Base-by-base conservation (phyloP, 2,888 invertebrate species). In the Coleophora flavipennella region DNA sequence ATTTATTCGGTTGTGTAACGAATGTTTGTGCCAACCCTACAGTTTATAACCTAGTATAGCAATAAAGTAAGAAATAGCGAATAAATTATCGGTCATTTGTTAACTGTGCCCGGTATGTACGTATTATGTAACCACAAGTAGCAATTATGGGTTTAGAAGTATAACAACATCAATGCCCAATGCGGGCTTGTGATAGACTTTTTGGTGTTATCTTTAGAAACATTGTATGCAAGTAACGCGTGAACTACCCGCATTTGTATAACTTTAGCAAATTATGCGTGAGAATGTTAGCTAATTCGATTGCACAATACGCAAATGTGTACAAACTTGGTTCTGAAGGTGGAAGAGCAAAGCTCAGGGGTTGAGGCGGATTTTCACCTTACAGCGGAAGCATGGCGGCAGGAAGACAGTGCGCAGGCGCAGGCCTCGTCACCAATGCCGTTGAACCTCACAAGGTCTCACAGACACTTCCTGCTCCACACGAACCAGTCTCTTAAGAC, bases 371-470 rank as follows among this genome's bases (percentile, higher is more conserved):
- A 29, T 64, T 77, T 76, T 75, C 74, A 69, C 69, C 57, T 45
- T 48, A 61, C 59, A 57, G 61, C 72, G 76, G 76, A 76, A 76
- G 67, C 53, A 51, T 49, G 51, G 20, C 53, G 50, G 48, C 51
- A 52, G 46, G 46, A 49, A 54, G 55, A 48, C 50, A 46, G 51
- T 46, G 55, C 53, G 56, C 57, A 54, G 57, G 54, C 53, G 56
- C 57, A 54, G 56, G 53, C 45, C 44, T 53, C 48, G 56, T 50
- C 64, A 55, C 40, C 55, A 49, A 62, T 62, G 65, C 55, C 72
- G 70, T 67, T 75, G 76, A 76, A 77, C 76, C 67, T 60, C 52
- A 55, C 74, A 71, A 76, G 76, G 73, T 63, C 69, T 66, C 48
- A 46, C 50, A 46, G 51, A 45, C 53, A 59, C 64, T 74, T 76